Evolutionary conservation across 2,888 invertebrate species (phyloP).

Genomic region (Thumatha senex): DNA sequence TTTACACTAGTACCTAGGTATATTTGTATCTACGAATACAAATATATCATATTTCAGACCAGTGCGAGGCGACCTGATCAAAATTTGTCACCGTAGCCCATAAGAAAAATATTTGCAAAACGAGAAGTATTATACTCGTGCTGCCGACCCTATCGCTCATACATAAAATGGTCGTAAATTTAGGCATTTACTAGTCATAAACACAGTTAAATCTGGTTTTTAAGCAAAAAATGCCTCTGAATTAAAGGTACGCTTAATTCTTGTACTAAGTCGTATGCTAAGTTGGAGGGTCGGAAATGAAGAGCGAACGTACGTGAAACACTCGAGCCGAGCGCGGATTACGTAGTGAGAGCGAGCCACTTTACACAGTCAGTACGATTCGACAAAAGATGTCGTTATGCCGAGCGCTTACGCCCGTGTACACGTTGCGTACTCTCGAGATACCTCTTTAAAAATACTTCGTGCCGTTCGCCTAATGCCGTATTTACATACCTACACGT

Average conservation of each 20-base stretch:
- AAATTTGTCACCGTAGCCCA: too few species aligned
- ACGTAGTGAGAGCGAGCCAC: constrained; percentile 45
- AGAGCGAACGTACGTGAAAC: constrained; percentile 65
- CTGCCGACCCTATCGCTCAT: too few species aligned
- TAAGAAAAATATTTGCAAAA: too few species aligned
- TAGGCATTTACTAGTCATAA: not conserved
- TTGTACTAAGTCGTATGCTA: constrained; percentile 36
- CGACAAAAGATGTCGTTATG: constrained; percentile 71
- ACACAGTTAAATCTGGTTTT: not conserved
- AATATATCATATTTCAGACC: too few species aligned
- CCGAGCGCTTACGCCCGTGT: constrained; percentile 36
- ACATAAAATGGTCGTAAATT: not conserved
- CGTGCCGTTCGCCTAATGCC: constrained; percentile 29
- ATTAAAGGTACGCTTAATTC: constrained; percentile 27
- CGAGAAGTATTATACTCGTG: too few species aligned
- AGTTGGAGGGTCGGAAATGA: constrained; percentile 65
- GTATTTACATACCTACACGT: constrained; percentile 9
- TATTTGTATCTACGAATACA: too few species aligned
- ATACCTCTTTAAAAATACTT: constrained; percentile 43
- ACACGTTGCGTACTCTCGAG: constrained; percentile 36
- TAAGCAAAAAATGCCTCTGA: constrained; percentile 6
- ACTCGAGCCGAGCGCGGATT: constrained; percentile 63
- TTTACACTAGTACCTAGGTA: not conserved
- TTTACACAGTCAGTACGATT: constrained; percentile 34
- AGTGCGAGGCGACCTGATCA: too few species aligned